phyloP scores from a whole-genome alignment of 2,888 invertebrate genomes.

The Helleia helle region DNA sequence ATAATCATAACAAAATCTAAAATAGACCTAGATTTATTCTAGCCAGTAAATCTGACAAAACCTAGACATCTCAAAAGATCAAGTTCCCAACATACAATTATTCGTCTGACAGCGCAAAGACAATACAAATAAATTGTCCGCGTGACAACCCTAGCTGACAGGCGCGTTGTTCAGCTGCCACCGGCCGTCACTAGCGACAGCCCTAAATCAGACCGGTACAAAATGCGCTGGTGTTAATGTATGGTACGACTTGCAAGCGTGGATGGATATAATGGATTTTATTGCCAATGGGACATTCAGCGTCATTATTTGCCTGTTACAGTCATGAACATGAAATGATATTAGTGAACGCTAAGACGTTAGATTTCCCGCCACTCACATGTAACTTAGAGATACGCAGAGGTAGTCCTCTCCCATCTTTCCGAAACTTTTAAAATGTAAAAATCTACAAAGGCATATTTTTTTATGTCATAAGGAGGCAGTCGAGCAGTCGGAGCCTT shows the following conservation, averaged over 20 bases:
- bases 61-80: too few relatives aligned
- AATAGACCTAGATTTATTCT: too few relatives aligned
- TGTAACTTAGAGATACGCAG: too few relatives aligned
- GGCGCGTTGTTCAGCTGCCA: slow-evolving; percentile 22
- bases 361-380: too few relatives aligned
- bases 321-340: neutral
- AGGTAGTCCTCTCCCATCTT: too few relatives aligned
- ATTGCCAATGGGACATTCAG: slow-evolving; percentile 12
- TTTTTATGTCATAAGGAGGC: too few relatives aligned
- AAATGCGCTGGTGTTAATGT: slow-evolving; percentile 34
- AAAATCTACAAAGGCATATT: too few relatives aligned
- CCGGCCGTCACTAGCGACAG: slow-evolving; percentile 20
- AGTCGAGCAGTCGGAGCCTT: too few relatives aligned
- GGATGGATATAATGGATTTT: slow-evolving; percentile 8
- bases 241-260: slow-evolving; percentile 21
- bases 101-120: slow-evolving; percentile 3
- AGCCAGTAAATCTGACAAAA: too few relatives aligned
- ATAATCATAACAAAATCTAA: too few relatives aligned
- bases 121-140: slow-evolving; percentile 1
- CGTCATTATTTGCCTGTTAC: slow-evolving; percentile 5
- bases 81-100: too few relatives aligned
- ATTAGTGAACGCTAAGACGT: neutral
- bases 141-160: slow-evolving; percentile 11
- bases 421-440: too few relatives aligned
- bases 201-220: slow-evolving; percentile 29